Conservation (phyloP, 2,888 invertebrate genomes). For the Philaethria dido region DNA sequence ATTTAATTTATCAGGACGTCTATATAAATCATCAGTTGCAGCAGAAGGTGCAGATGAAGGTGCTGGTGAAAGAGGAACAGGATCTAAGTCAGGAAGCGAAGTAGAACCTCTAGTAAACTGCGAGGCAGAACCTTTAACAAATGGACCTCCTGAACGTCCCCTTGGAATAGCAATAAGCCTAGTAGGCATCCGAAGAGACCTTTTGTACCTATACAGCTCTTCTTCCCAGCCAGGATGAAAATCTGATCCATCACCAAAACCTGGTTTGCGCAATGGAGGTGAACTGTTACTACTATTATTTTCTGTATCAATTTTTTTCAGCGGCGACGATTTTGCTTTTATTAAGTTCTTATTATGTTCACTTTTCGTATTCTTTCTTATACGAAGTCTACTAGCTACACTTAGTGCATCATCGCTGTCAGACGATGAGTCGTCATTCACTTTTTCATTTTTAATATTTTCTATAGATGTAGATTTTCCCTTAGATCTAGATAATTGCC, state of each 20-base stretch:
- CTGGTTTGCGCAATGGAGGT: constrained; percentile 79
- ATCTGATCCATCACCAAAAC: constrained; percentile 88
- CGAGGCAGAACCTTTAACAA: constrained; percentile 61
- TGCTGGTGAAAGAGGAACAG: constrained; percentile 88
- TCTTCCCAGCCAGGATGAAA: constrained; percentile 93
- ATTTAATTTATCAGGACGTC: constrained; percentile 74
- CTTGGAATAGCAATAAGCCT: constrained; percentile 91
- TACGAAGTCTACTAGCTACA: constrained; percentile 72
- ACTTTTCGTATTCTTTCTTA: constrained; percentile 78
- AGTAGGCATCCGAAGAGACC: constrained; percentile 91
- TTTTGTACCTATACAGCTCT: constrained; percentile 91
- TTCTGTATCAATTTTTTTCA: constrained; percentile 63
- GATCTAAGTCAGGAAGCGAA: constrained; percentile 91
- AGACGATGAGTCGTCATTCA: constrained; percentile 63
- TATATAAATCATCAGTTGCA: constrained; percentile 83
- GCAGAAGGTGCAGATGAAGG: constrained; percentile 85
- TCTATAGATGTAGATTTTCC: constrained; percentile 62
- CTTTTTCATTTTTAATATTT: constrained; percentile 65
- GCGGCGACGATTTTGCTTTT: constrained; percentile 59
- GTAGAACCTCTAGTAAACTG: constrained; percentile 87
- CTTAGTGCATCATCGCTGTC: constrained; percentile 71
- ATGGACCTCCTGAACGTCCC: constrained; percentile 84
- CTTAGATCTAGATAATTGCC: constrained; percentile 61
- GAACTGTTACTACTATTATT: constrained; percentile 65
- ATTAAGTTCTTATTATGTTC: constrained; percentile 62